These are phyloP conservation scores for Pipistrellus nathusii DNA, from an alignment of 2,797 vertebrate species.

Conservation along the genomic window DNA sequence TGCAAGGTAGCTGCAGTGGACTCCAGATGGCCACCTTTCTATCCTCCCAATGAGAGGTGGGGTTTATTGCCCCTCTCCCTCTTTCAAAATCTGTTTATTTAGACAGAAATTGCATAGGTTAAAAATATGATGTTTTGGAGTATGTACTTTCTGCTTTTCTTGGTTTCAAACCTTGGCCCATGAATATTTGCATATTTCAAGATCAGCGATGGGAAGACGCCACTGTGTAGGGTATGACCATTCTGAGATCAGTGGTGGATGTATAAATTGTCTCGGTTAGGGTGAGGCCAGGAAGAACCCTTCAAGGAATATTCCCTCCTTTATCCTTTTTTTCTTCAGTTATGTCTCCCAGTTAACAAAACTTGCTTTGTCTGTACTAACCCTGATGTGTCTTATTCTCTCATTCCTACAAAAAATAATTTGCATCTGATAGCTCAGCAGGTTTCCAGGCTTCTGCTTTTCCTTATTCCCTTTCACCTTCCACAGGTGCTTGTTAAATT, in stretches of 20 bases:
- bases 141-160: constrained; percentile 18
- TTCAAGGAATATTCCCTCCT: background rate
- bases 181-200: background rate
- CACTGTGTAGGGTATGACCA: rapidly evolving
- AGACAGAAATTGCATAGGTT: background rate
- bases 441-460: background rate
- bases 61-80: background rate
- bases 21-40: background rate
- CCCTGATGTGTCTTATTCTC: background rate
- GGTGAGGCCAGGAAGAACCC: background rate
- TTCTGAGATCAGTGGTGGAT: background rate
- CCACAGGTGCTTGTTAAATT: background rate
- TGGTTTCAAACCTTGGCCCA: background rate
- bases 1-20: background rate
- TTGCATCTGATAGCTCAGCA: background rate
- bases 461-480: background rate
- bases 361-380: background rate
- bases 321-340: background rate
- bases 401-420: background rate
- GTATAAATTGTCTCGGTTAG: background rate
- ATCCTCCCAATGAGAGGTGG: background rate
- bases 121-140: background rate
- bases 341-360: background rate
- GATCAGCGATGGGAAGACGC: background rate
- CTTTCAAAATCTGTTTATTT: background rate